phyloP scores from a whole-genome alignment of 2,888 invertebrate species.

The Diarsia rubi region DNA sequence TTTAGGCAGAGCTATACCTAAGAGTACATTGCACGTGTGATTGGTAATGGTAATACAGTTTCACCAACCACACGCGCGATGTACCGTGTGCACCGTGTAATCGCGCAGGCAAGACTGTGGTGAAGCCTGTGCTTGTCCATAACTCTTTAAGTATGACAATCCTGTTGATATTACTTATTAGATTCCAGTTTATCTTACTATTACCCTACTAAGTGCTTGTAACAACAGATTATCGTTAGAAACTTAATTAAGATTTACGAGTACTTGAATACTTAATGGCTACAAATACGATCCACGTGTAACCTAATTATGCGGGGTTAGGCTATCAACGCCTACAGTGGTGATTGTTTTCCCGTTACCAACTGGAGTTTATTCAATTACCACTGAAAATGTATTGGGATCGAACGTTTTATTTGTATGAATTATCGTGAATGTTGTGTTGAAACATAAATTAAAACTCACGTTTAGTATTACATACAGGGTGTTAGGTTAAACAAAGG shows the following conservation, averaged over 20 bases:
- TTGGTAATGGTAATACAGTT: no score
- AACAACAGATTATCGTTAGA: slow-evolving; percentile 5
- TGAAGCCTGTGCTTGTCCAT: no score
- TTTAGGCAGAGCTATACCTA: no score
- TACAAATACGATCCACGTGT: slow-evolving; percentile 9
- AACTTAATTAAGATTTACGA: slow-evolving; percentile 6
- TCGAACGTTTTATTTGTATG: slow-evolving; percentile 1
- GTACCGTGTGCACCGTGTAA: no score
- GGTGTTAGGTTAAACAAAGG: no score
- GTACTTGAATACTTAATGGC: not conserved
- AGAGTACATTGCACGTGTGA: no score
- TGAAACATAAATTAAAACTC: not conserved
- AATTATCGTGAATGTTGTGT: not conserved
- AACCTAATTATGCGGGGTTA: slow-evolving; percentile 7
- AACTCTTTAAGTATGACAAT: no score
- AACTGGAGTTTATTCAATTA: slow-evolving; percentile 1
- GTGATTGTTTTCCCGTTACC: slow-evolving; percentile 19
- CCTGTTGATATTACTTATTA: no score
- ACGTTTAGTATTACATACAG: no score
- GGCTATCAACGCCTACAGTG: slow-evolving; percentile 3
- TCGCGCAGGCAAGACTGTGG: no score
- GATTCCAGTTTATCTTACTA: not conserved
- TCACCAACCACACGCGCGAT: no score
- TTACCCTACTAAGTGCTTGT: not conserved
- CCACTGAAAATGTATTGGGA: not conserved